Conservation (phyloP, 2,888 invertebrate species). For the Melieria crassipennis region DNA sequence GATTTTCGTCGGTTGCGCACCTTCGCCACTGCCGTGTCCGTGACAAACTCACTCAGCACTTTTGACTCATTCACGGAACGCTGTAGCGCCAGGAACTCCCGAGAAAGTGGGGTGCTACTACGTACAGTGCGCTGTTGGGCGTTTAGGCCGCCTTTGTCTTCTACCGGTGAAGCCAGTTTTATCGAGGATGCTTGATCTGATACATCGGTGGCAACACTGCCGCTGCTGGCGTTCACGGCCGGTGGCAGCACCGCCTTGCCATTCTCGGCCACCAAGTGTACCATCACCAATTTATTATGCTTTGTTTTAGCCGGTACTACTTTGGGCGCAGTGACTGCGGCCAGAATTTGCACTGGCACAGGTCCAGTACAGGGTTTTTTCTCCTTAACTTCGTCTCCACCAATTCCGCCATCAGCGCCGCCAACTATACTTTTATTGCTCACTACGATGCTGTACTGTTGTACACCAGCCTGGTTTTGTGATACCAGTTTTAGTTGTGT, state of each 20-base stretch:
- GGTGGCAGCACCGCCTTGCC: constrained; percentile 28
- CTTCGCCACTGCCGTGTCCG: constrained; percentile 66
- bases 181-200: neutral
- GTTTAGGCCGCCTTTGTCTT: constrained; percentile 13
- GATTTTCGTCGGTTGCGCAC: constrained; percentile 49
- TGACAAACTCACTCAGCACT: constrained; percentile 71
- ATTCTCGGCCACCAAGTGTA: constrained; percentile 40
- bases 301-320: constrained; percentile 35
- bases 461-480: neutral
- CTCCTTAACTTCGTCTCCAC: neutral
- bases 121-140: constrained; percentile 34
- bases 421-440: neutral
- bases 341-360: constrained; percentile 15
- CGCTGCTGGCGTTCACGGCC: neutral
- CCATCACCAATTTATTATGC: constrained; percentile 39
- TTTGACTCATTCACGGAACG: constrained; percentile 76
- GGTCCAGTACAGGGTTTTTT: neutral
- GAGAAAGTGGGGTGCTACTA: constrained; percentile 62
- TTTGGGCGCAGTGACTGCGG: constrained; percentile 13
- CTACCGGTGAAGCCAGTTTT: neutral
- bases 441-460: neutral
- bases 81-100: constrained; percentile 73
- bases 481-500: neutral
- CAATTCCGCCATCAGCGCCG: neutral
- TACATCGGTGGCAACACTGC: neutral